Evolutionary conservation across 1,140 invertebrate genomes (phyloP).

Genomic region (Leptinotarsa lineolata): DNA sequence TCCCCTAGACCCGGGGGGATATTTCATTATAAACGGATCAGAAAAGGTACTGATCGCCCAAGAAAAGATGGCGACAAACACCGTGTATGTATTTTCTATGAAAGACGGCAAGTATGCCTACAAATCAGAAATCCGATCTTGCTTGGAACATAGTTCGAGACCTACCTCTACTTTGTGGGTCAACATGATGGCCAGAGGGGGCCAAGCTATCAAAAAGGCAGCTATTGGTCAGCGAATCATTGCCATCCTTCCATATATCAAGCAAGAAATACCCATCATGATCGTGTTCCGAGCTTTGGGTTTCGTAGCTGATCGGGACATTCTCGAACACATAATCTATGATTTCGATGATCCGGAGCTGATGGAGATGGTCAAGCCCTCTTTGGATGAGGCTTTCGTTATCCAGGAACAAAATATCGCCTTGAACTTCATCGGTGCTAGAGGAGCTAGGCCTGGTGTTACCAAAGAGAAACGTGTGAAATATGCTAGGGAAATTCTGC

Average conservation of each 20-base stretch:
- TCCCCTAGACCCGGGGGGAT: slow-evolving; percentile 96
- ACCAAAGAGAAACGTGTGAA: slow-evolving; percentile 98
- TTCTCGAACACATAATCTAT: slow-evolving; percentile 98
- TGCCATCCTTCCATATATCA: slow-evolving; percentile 96
- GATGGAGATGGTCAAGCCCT: slow-evolving; percentile 99
- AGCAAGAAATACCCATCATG: slow-evolving; percentile 99
- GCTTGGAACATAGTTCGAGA: slow-evolving; percentile 89
- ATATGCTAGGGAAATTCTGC: slow-evolving; percentile 97
- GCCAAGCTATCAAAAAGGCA: slow-evolving; percentile 93
- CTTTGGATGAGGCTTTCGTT: slow-evolving; percentile 98
- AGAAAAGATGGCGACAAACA: slow-evolving; percentile 99
- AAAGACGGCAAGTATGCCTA: slow-evolving; percentile 98
- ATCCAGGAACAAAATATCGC: slow-evolving; percentile 99
- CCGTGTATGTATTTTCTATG: slow-evolving; percentile 99
- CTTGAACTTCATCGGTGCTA: slow-evolving; percentile 95
- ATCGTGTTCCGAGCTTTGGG: slow-evolving; percentile 96
- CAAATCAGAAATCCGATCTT: slow-evolving; percentile 96
- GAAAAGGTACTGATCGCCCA: slow-evolving; percentile 98
- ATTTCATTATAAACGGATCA: slow-evolving; percentile 95
- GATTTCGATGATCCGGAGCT: slow-evolving; percentile 99
- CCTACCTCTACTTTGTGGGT: slow-evolving; percentile 98
- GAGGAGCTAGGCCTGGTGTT: slow-evolving; percentile 95
- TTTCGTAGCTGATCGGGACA: slow-evolving; percentile 98
- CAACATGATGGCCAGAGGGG: slow-evolving; percentile 98
- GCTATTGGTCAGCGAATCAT: slow-evolving; percentile 98